phyloP scores from a whole-genome alignment of 1,140 invertebrate genomes.

The Orius laevigatus region DNA sequence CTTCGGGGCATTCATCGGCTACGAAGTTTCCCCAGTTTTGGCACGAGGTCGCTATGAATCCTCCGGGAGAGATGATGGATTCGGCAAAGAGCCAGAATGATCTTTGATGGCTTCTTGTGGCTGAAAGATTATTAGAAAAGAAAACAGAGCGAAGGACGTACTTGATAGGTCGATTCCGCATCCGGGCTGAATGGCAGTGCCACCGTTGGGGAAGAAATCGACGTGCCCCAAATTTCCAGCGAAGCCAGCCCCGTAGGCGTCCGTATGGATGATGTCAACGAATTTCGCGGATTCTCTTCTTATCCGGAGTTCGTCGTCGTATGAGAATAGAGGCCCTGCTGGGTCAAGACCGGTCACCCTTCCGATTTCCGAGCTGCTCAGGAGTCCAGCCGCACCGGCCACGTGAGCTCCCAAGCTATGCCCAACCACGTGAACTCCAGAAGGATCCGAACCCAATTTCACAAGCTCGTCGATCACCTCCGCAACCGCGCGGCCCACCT shows the following conservation, averaged over 20 bases:
- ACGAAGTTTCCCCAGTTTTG: not conserved
- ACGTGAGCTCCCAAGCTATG: conserved; percentile 53
- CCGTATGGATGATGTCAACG: conserved; percentile 41
- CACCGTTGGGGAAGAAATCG: conserved; percentile 45
- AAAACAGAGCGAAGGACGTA: no score
- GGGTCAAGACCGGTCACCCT: conserved; percentile 38
- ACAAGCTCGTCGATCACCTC: conserved; percentile 40
- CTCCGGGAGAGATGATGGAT: not conserved
- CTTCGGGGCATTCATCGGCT: not conserved
- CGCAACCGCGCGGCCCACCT: conserved; percentile 41
- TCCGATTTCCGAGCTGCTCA: not conserved
- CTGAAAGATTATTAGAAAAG: not conserved
- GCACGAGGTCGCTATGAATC: not conserved
- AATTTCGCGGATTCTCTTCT: conserved; percentile 21
- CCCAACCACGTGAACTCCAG: conserved; percentile 42
- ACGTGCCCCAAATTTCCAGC: conserved; percentile 32
- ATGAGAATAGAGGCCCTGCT: conserved; percentile 52
- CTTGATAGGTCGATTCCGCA: conserved; percentile 25
- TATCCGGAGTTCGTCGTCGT: conserved; percentile 25
- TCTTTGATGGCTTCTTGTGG: not conserved
- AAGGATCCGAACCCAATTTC: conserved; percentile 25
- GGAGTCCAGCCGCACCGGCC: conserved; percentile 36
- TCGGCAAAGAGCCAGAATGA: not conserved
- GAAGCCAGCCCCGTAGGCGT: conserved; percentile 34
- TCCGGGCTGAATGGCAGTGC: conserved; percentile 39